Conservation (phyloP, 2,113 vertebrate species). For the Actinemys pallida region DNA sequence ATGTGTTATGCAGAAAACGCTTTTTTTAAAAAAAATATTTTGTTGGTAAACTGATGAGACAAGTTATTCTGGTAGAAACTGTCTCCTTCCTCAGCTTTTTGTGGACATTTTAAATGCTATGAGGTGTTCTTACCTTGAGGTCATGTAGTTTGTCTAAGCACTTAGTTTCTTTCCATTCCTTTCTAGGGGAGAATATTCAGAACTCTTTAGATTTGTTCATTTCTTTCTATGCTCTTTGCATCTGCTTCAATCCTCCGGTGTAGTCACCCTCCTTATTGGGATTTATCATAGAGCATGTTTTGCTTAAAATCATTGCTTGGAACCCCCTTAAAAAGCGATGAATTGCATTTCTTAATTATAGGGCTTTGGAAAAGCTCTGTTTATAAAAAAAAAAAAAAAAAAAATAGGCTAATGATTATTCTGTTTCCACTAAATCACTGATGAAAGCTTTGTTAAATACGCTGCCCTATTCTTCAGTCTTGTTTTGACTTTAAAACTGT, state of each 20-base stretch:
- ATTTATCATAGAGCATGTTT: neutral
- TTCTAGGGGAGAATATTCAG: neutral
- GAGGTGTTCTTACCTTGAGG: constrained; percentile 15
- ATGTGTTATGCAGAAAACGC: neutral
- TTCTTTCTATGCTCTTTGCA: neutral
- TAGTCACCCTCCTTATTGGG: neutral
- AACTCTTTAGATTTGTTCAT: neutral
- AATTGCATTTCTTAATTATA: neutral
- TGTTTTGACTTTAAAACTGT: neutral
- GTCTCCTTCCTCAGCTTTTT: neutral
- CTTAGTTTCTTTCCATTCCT: constrained; percentile 10
- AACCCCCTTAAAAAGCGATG: neutral
- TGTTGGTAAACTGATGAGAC: neutral
- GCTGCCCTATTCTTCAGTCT: neutral
- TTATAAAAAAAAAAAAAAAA: neutral
- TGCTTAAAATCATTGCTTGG: neutral
- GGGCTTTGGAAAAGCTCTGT: accelerated
- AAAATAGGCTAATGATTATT: neutral
- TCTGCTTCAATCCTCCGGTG: constrained; percentile 29
- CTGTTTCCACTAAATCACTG: neutral
- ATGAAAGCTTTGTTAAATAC: neutral
- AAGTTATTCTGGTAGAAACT: neutral
- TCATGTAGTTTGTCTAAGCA: neutral
- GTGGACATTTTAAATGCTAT: neutral
- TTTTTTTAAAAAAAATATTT: neutral